Base-by-base conservation (phyloP, 2,888 invertebrate genomes). In the Diplazon laetatorius region DNA sequence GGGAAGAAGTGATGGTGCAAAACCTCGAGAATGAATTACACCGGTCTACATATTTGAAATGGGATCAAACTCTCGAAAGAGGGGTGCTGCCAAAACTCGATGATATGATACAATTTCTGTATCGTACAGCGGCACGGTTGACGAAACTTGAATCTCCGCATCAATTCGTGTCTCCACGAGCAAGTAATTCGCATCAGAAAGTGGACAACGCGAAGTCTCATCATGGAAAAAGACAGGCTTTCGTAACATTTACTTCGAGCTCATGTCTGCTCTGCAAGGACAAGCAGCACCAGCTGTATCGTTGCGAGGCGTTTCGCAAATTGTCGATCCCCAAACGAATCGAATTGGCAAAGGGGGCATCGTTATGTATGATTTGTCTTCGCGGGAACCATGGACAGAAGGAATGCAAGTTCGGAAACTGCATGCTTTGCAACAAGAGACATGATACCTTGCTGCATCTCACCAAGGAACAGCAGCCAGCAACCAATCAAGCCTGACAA, bases 361-460 rank as follows among this genome's bases (percentile, higher is more conserved):
- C 48, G 10, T 20, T 79, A 10, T 79, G 79, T 10, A 10, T n/a
- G n/a, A 72, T 62, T 14, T 79, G 76, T 30, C 46, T 76, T 10
- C 52, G 62, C 37, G 18, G 35, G 1, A 62, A 78, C 25, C 60
- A 59, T 25, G 22, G 30, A 1, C 16, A 30, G 2, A 37, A 22
- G 14, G 44, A 60, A 10, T 48, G 62, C 25, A 37, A 35, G 12
- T 63, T 63, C 1, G 12, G 46, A 46, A 63, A 63, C 18, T 46
- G 57, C 12, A n/a, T 37, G 2, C 14, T n/a, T 14, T 44, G 57
- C 59, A 70, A 44, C 46, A n/a, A 70, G 16, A 12, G 37, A 3
- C 57, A 57, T 16, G 37, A 37, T 35, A 46, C 70, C 10, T 35
- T 70, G 18, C 20, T 70, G 16, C 70, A 59, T 46, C 42, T 52